phyloP scores from a whole-genome alignment of 2,888 invertebrate species.

The Amphipyra berbera region DNA sequence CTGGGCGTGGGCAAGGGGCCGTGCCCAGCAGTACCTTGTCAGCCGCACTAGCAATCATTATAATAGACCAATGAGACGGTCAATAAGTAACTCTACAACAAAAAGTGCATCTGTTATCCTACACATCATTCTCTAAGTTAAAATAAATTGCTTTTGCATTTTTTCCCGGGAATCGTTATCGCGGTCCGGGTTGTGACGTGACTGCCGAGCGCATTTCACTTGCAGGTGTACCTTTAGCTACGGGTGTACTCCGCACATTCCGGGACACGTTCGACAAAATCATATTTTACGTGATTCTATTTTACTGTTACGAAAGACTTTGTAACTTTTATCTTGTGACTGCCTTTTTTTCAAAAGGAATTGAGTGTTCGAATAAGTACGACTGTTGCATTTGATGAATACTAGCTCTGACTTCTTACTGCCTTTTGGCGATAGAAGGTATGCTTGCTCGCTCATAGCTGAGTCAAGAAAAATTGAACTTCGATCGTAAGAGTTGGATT shows the following conservation, averaged over 20 bases:
- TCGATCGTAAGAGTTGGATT: no score
- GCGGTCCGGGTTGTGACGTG: slow-evolving; percentile 64
- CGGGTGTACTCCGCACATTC: slow-evolving; percentile 60
- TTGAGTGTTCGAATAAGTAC: background rate
- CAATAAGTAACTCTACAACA: no score
- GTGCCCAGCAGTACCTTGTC: no score
- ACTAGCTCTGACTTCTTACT: no score
- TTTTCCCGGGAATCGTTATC: slow-evolving; percentile 55
- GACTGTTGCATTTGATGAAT: background rate
- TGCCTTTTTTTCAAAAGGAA: slow-evolving; percentile 30
- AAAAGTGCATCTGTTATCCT: no score
- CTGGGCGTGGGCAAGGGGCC: no score
- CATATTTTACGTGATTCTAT: slow-evolving; percentile 87
- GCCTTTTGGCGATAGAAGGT: no score
- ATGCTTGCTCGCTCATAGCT: no score
- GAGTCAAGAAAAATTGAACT: no score
- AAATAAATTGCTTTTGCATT: slow-evolving; percentile 48
- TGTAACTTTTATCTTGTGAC: slow-evolving; percentile 46
- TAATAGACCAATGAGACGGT: no score
- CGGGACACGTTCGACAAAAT: slow-evolving; percentile 83
- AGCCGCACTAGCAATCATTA: no score
- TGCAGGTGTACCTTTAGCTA: slow-evolving; percentile 66
- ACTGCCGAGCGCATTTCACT: slow-evolving; percentile 65
- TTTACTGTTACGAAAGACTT: slow-evolving; percentile 64
- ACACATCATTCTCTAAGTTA: slow-evolving; percentile 26